Percentiles rank a stretch among this genome's conserved stretches.
These are phyloP conservation scores for Vombatus ursinus DNA, from an alignment of 2,113 vertebrate genomes.

Conservation along the genomic window DNA sequence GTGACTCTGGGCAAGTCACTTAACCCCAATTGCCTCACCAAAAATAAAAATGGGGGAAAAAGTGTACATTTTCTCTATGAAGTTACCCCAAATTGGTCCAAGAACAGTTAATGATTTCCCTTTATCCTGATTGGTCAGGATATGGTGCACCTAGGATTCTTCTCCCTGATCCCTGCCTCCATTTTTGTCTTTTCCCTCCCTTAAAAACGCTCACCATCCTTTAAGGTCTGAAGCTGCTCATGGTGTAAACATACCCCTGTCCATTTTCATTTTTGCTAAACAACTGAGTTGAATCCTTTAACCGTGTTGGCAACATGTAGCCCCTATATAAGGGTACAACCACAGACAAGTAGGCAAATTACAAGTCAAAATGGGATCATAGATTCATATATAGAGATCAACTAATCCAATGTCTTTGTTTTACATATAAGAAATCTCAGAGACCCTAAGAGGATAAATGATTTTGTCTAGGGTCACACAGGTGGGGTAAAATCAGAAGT, in stretches of 20 bases:
- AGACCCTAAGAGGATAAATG: background rate
- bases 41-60: too few species aligned
- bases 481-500: background rate
- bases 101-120: too few species aligned
- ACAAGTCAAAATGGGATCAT: background rate
- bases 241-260: background rate
- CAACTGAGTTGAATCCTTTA: background rate
- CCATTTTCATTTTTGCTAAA: background rate
- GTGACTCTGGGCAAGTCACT: too few species aligned
- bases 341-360: background rate
- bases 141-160: background rate
- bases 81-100: constrained; percentile 15
- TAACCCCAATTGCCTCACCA: too few species aligned
- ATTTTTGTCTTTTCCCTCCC: background rate
- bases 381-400: background rate
- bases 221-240: background rate
- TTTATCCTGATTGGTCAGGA: background rate
- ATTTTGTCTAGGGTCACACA: background rate
- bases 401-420: background rate
- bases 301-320: background rate
- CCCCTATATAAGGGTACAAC: background rate
- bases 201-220: background rate
- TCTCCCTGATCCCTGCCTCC: background rate
- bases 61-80: background rate
- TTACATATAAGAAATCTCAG: background rate